A percentile compares a stretch with the other conserved stretches of the same genome.
phyloP scores from a whole-genome alignment of 2,797 vertebrate genomes.

The Pseudochirops corinnae region DNA sequence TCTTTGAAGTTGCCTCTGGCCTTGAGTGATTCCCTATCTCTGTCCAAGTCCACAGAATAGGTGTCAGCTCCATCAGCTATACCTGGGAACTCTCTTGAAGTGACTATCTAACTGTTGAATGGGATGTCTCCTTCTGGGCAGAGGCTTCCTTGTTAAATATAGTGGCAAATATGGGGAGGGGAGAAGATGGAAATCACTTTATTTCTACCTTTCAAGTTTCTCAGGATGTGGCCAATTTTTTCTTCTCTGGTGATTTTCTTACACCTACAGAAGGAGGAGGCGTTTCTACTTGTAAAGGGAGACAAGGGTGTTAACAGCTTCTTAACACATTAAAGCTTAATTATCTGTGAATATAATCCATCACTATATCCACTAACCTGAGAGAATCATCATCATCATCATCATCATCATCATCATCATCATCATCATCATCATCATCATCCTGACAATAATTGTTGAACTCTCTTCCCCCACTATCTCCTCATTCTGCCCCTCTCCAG shows the following conservation, averaged over 20 bases:
- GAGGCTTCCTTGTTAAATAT: neutral
- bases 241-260: neutral
- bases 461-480: neutral
- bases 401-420: too few species aligned
- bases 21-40: neutral
- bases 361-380: neutral
- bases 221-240: neutral
- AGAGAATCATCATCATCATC: too few species aligned
- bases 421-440: too few species aligned
- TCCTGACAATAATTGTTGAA: too few species aligned
- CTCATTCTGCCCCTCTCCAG: neutral
- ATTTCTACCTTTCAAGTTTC: neutral
- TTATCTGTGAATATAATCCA: neutral
- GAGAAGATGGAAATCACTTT: neutral
- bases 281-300: neutral
- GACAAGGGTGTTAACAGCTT: neutral
- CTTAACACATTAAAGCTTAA: neutral
- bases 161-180: neutral
- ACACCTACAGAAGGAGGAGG: neutral
- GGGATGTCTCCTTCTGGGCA: neutral
- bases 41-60: neutral
- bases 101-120: neutral
- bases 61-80: neutral
- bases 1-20: neutral
- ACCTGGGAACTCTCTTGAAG: neutral